Conservation (phyloP, 2,888 invertebrate species). For the Polylopha cassiicola region DNA sequence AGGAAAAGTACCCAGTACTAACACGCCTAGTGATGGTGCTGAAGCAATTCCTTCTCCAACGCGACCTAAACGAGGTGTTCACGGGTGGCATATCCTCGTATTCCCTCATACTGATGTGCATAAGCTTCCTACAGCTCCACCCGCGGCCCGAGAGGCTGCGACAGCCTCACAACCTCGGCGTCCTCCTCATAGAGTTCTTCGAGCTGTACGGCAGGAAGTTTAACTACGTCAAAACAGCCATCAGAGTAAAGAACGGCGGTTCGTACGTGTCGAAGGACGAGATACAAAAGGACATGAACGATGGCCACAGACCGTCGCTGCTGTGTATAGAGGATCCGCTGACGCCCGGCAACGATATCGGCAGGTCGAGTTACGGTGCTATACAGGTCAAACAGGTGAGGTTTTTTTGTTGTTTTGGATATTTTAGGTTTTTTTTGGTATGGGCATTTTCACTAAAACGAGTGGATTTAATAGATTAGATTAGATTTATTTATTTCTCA, state of each 20-base stretch:
- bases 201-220: constrained; percentile 98
- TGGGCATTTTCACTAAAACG: too few species aligned
- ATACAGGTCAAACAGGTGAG: constrained; percentile 80
- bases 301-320: constrained; percentile 94
- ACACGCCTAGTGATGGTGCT: constrained; percentile 97
- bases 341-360: constrained; percentile 97
- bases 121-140: constrained; percentile 97
- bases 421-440: neutral
- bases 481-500: too few species aligned
- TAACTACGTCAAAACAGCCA: constrained; percentile 96
- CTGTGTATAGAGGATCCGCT: constrained; percentile 99
- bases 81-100: constrained; percentile 99
- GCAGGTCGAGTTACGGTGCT: constrained; percentile 96
- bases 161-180: constrained; percentile 88
- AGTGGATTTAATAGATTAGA: too few species aligned
- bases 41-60: constrained; percentile 98
- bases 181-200: constrained; percentile 96
- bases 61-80: constrained; percentile 99
- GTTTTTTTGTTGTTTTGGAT: neutral
- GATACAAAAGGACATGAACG: constrained; percentile 92
- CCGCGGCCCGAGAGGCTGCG: constrained; percentile 86
- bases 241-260: constrained; percentile 95
- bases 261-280: constrained; percentile 96
- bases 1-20: constrained; percentile 90
- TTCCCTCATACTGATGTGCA: constrained; percentile 98